Evolutionary conservation across 2,888 invertebrate species (phyloP).

Genomic region (Acholoe squamosa): DNA sequence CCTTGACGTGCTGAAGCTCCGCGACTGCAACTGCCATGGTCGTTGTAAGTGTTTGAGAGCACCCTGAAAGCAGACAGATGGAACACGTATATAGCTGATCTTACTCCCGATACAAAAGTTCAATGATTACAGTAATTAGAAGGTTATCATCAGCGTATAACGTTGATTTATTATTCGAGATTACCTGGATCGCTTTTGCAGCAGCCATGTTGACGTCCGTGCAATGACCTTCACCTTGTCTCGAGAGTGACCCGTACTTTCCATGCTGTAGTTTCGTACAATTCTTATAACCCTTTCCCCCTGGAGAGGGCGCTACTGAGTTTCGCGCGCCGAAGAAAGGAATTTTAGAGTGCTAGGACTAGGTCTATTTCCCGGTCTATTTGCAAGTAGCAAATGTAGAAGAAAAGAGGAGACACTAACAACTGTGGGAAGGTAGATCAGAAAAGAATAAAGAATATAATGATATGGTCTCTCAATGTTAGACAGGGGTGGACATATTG

Average conservation of each 20-base stretch:
- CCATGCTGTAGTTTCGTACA: background rate
- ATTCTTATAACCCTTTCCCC: too few relatives aligned
- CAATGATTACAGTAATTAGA: background rate
- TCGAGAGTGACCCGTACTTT: background rate
- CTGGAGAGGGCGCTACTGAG: too few relatives aligned
- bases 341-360: too few relatives aligned
- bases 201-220: background rate
- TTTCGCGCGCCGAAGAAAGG: too few relatives aligned
- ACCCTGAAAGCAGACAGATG: constrained; percentile 32
- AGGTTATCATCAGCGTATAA: background rate
- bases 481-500: too few relatives aligned
- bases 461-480: too few relatives aligned
- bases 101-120: background rate
- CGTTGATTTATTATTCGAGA: background rate
- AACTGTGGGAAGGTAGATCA: too few relatives aligned
- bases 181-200: background rate
- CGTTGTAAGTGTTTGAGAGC: background rate
- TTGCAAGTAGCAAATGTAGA: too few relatives aligned
- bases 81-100: background rate
- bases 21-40: background rate
- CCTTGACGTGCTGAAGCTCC: constrained; percentile 46
- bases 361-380: too few relatives aligned
- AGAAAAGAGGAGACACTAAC: too few relatives aligned
- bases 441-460: too few relatives aligned
- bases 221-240: constrained; percentile 14